phyloP scores from a whole-genome alignment of 2,888 invertebrate species.

The Ormyrus rosae region DNA sequence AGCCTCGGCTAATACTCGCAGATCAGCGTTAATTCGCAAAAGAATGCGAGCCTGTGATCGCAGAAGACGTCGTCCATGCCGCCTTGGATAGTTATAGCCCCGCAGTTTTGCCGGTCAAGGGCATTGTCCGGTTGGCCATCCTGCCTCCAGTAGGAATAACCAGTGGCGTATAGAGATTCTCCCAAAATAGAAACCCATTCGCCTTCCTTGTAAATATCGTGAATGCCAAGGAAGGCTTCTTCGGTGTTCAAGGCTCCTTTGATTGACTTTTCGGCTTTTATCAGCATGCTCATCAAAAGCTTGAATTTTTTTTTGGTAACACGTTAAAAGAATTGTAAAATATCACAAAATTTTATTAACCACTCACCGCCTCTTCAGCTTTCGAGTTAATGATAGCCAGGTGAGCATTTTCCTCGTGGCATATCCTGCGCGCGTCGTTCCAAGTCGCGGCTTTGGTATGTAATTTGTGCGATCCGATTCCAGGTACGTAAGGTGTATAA shows the following conservation, averaged over 20 bases:
- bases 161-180: not conserved
- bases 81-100: not conserved
- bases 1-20: not conserved
- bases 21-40: not conserved
- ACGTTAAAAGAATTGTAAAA: no score
- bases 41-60: not conserved
- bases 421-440: constrained; percentile 62
- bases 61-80: not conserved
- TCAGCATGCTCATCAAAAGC: no score
- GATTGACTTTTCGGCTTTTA: no score
- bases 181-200: constrained; percentile 5
- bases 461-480: constrained; percentile 65
- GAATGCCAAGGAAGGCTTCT: not conserved
- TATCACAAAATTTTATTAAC: no score
- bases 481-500: constrained; percentile 63
- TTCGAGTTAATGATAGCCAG: constrained; percentile 61
- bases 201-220: not conserved
- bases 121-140: not conserved
- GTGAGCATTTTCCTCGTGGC: constrained; percentile 61
- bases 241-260: no score
- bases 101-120: not conserved
- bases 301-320: no score
- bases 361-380: constrained; percentile 59
- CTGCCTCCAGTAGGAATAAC: not conserved
- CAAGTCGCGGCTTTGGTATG: constrained; percentile 57